Conservation (phyloP, 2,797 vertebrate genomes). For the Falco biarmicus region DNA sequence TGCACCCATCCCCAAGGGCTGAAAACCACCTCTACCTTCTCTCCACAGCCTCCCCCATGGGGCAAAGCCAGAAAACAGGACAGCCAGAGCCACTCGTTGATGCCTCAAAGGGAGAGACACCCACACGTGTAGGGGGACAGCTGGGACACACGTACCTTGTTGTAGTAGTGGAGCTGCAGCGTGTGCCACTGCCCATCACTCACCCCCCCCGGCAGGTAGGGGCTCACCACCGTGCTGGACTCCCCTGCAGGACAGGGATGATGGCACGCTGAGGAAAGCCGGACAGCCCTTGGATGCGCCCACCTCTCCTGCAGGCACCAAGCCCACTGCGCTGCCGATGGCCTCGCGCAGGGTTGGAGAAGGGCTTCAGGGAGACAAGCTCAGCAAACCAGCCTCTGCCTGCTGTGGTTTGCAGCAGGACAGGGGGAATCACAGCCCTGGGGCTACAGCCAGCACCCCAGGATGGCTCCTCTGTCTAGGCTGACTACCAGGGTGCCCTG, state of each 20-base stretch:
- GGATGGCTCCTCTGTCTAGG: neutral
- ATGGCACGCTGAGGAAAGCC: neutral
- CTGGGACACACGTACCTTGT: slow-evolving; percentile 84
- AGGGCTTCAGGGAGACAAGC: neutral
- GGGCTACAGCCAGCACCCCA: accelerated
- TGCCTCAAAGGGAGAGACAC: accelerated
- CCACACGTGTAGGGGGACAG: accelerated
- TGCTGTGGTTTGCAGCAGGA: neutral
- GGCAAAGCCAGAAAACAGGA: neutral
- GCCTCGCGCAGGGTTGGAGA: neutral
- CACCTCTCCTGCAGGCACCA: neutral
- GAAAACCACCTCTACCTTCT: neutral
- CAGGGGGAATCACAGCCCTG: neutral
- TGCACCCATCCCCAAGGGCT: neutral
- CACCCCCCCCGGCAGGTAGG: slow-evolving; percentile 90
- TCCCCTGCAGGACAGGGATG: slow-evolving; percentile 82
- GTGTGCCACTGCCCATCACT: slow-evolving; percentile 99
- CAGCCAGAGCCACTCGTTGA: accelerated
- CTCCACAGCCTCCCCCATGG: neutral
- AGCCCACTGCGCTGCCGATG: accelerated
- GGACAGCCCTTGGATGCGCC: accelerated
- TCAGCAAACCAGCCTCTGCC: accelerated
- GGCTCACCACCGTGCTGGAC: slow-evolving; percentile 93
- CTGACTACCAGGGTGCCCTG: neutral
- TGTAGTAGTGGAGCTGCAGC: slow-evolving; percentile 93